Evolutionary conservation across 2,113 vertebrate genomes (phyloP).

Genomic region (rabbit (Oryctolagus cuniculus)): mOryCun1.1 NC_091442.1:116639501-116640000

Average conservation of each 20-base stretch:
- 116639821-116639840: slow-evolving; percentile 35
- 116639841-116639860: slow-evolving; percentile 39
- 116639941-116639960: slow-evolving; percentile 62
- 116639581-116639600: slow-evolving; percentile 24
- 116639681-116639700: slow-evolving; percentile 43
- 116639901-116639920: slow-evolving; percentile 43
- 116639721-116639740: slow-evolving; percentile 31
- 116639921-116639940: slow-evolving; percentile 58
- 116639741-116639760: neutral
- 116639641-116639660: neutral
- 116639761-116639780: slow-evolving; percentile 15
- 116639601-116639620: slow-evolving; percentile 15
- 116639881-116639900: slow-evolving; percentile 43
- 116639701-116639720: slow-evolving; percentile 14
- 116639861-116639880: neutral
- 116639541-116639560: slow-evolving; percentile 6
- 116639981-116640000: slow-evolving; percentile 1
- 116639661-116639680: slow-evolving; percentile 8
- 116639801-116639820: neutral
- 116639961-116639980: slow-evolving; percentile 48
- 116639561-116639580: neutral
- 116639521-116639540: neutral
- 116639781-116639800: slow-evolving; percentile 27
- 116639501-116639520: neutral
- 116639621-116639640: slow-evolving; percentile 19